A percentile compares a stretch with the other conserved stretches of the same genome.
Evolutionary conservation across 2,113 vertebrate species (phyloP).

Genomic region (Rattus norvegicus): GRCr8 NC_086031.1:105615001-105615500

Average conservation of each 20-base stretch:
- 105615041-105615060: rapidly evolving
- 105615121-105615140: background rate
- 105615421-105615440: background rate
- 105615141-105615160: background rate
- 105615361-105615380: background rate
- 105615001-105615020: background rate
- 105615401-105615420: background rate
- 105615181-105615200: background rate
- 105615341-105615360: background rate
- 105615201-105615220: background rate
- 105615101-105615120: background rate
- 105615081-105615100: background rate
- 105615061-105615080: background rate
- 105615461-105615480: background rate
- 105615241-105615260: background rate
- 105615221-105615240: background rate
- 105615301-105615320: background rate
- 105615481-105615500: background rate
- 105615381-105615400: too few relatives aligned
- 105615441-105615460: background rate
- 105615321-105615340: background rate
- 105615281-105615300: background rate
- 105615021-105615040: background rate
- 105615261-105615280: background rate
- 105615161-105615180: background rate